phyloP scores from a whole-genome alignment of 2,113 vertebrate genomes.

The Opisthocomus hoazin region DNA sequence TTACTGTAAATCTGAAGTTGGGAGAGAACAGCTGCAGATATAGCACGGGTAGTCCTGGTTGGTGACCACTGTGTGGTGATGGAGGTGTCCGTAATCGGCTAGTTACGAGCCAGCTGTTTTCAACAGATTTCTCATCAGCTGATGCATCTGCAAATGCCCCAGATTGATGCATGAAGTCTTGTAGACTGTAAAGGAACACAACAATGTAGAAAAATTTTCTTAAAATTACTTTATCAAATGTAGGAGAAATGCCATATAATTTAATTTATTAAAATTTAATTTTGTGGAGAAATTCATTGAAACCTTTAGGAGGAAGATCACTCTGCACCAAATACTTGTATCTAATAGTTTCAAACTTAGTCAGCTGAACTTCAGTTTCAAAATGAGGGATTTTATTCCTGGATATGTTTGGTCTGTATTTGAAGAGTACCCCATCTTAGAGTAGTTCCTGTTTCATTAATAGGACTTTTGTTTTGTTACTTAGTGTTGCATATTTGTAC shows the following conservation, averaged over 20 bases:
- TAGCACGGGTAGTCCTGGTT: neutral
- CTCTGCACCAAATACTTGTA: neutral
- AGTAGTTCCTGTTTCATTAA: neutral
- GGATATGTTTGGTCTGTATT: neutral
- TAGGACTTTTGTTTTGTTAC: neutral
- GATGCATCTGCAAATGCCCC: neutral
- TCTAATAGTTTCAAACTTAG: neutral
- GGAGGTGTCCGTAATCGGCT: neutral
- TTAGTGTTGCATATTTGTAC: neutral
- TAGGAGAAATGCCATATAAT: neutral
- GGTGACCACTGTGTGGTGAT: neutral
- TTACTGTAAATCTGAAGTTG: neutral
- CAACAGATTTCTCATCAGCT: neutral
- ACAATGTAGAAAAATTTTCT: neutral
- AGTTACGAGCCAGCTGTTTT: neutral
- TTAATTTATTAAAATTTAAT: neutral
- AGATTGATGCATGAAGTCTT: neutral
- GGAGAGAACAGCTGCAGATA: neutral
- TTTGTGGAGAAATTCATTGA: neutral
- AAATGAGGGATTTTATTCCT: neutral
- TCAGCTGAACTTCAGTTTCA: neutral
- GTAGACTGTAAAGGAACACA: neutral
- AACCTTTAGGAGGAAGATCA: neutral
- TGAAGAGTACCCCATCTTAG: neutral
- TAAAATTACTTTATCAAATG: neutral